Conservation (phyloP, 2,797 vertebrate species). For the Xenops minutus region DNA sequence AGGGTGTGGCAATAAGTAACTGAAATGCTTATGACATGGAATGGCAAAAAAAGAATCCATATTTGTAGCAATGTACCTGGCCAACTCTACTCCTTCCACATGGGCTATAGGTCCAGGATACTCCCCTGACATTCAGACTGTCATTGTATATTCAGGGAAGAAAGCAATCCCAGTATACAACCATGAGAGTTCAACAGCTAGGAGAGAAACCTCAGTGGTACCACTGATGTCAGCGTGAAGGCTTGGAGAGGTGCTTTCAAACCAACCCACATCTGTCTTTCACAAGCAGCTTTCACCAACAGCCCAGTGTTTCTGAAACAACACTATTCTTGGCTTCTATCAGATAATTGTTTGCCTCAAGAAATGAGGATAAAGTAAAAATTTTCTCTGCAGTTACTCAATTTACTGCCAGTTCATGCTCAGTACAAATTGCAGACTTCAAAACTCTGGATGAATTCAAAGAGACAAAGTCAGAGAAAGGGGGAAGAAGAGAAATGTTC, state of each 20-base stretch:
- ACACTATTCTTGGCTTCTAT: neutral
- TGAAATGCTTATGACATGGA: neutral
- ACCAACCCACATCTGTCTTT: neutral
- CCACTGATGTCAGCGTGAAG: neutral
- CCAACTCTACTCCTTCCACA: neutral
- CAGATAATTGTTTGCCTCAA: neutral
- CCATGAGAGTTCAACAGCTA: neutral
- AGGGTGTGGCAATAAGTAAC: neutral
- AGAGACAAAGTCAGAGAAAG: conserved; percentile 30
- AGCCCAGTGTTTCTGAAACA: neutral
- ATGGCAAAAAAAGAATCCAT: neutral
- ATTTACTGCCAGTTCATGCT: conserved; percentile 20
- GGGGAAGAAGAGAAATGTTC: neutral
- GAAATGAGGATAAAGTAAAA: neutral
- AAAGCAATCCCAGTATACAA: neutral
- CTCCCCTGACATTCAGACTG: neutral
- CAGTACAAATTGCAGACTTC: conserved; percentile 15
- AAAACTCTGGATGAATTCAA: conserved; percentile 38
- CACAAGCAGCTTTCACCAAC: neutral
- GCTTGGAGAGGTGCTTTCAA: neutral
- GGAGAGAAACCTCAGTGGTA: neutral
- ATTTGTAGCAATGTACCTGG: neutral
- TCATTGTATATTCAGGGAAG: neutral
- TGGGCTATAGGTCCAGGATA: neutral
- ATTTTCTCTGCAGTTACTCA: neutral